phyloP scores from a whole-genome alignment of 2,797 vertebrate species.

The Austrolebias charrua region DNA sequence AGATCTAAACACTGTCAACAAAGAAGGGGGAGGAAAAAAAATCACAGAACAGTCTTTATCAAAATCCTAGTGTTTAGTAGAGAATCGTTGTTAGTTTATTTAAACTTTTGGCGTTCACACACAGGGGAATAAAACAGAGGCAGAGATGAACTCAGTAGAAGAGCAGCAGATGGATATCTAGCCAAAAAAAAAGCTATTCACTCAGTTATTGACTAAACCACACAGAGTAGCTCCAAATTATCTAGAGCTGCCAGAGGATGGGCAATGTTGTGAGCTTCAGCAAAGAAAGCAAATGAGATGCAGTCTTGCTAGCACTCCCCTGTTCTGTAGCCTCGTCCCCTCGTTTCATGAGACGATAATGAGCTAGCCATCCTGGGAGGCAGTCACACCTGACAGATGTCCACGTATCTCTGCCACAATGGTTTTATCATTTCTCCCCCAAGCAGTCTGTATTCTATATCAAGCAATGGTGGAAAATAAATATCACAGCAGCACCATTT shows the following conservation, averaged over 20 bases:
- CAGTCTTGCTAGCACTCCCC: constrained; percentile 49
- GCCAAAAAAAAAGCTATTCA: constrained; percentile 23
- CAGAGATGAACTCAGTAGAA: constrained; percentile 22
- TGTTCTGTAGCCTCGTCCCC: constrained; percentile 49
- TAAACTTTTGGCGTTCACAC: constrained; percentile 12
- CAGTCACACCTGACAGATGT: constrained; percentile 74
- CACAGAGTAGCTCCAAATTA: constrained; percentile 53
- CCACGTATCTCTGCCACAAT: constrained; percentile 61
- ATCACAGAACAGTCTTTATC: constrained; percentile 2
- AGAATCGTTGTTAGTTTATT: constrained; percentile 8
- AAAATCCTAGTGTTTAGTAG: background rate
- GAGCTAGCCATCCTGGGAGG: constrained; percentile 66
- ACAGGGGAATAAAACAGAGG: constrained; percentile 16
- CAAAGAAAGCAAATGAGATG: constrained; percentile 64
- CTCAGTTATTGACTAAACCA: constrained; percentile 50
- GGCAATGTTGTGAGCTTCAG: constrained; percentile 55
- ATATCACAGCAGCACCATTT: constrained; percentile 39
- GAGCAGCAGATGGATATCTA: constrained; percentile 53
- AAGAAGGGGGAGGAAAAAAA: constrained; percentile 7
- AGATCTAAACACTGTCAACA: constrained; percentile 89
- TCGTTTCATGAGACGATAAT: constrained; percentile 68
- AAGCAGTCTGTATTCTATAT: constrained; percentile 43
- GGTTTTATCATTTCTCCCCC: constrained; percentile 59
- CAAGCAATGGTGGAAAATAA: constrained; percentile 35
- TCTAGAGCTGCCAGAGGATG: constrained; percentile 56